phyloP scores from a whole-genome alignment of 2,888 invertebrate species.

The Kuschelorhynchus macadamiae region DNA sequence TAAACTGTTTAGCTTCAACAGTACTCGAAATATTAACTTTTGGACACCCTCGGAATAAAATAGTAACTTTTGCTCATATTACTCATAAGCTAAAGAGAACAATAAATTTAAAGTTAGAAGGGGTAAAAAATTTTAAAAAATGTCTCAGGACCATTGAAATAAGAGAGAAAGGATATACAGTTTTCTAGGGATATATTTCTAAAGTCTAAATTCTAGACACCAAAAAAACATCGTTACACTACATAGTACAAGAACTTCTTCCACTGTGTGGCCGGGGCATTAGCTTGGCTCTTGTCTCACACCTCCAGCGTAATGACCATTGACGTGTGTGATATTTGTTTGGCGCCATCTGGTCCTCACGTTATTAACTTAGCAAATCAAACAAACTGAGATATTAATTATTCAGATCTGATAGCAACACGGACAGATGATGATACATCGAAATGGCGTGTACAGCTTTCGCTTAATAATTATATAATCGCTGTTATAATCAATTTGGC shows the following conservation, averaged over 20 bases:
- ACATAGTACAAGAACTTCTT: not conserved
- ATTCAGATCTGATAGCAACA: conserved; percentile 62
- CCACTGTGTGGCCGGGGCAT: conserved; percentile 17
- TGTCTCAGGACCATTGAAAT: too few relatives aligned
- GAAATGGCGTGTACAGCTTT: conserved; percentile 11
- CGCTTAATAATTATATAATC: conserved; percentile 23
- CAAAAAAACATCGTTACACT: too few relatives aligned
- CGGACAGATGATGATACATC: conserved; percentile 32
- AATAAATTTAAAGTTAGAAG: too few relatives aligned
- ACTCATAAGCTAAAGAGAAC: too few relatives aligned
- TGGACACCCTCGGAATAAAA: too few relatives aligned
- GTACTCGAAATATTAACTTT: too few relatives aligned
- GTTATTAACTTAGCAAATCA: conserved; percentile 72
- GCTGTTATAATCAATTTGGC: conserved; percentile 10
- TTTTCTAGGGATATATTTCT: too few relatives aligned
- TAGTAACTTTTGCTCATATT: too few relatives aligned
- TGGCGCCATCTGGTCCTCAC: conserved; percentile 70
- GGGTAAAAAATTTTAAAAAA: too few relatives aligned
- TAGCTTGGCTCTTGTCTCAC: conserved; percentile 35
- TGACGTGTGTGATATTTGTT: conserved; percentile 71
- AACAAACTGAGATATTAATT: conserved; percentile 70
- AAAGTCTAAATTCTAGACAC: too few relatives aligned
- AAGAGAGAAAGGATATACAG: too few relatives aligned
- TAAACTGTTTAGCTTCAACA: too few relatives aligned
- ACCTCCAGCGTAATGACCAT: conserved; percentile 65